Evolutionary conservation across 2,797 vertebrate species (phyloP).

Genomic region (Alexandromys oeconomus): DNA sequence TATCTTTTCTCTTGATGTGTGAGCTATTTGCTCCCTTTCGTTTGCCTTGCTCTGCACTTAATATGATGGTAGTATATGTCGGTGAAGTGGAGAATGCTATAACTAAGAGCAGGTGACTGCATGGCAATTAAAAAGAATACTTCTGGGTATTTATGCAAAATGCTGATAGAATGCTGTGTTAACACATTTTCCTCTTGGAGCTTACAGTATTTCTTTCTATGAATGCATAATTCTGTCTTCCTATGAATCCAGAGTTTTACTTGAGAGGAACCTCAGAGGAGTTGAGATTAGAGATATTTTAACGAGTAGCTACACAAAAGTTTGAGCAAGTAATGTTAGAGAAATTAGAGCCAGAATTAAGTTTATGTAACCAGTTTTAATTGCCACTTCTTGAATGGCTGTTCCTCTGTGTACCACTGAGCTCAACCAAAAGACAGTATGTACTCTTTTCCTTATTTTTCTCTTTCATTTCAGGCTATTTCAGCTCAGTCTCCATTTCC

Average conservation of each 20-base stretch:
- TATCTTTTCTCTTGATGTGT: conserved; percentile 37
- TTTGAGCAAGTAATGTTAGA: conserved; percentile 47
- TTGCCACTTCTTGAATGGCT: not conserved
- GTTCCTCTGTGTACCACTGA: not conserved
- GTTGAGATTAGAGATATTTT: conserved; percentile 52
- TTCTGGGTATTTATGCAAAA: conserved; percentile 35
- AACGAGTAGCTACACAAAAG: conserved; percentile 39
- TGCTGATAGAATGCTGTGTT: conserved; percentile 40
- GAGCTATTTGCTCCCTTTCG: not conserved
- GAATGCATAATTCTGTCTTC: conserved; percentile 61
- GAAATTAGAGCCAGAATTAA: conserved; percentile 45
- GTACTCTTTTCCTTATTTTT: not conserved
- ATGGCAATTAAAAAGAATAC: conserved; percentile 56
- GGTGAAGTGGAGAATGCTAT: conserved; percentile 47
- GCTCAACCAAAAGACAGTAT: not conserved
- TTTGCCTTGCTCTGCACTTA: conserved; percentile 36
- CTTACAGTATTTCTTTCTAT: conserved; percentile 36
- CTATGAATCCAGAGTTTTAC: conserved; percentile 51
- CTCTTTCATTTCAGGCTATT: not conserved
- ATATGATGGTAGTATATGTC: not conserved
- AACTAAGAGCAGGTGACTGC: conserved; percentile 61
- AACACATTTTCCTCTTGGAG: conserved; percentile 6
- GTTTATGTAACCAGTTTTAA: conserved; percentile 27
- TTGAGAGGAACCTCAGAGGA: conserved; percentile 18
- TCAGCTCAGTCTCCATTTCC: not conserved